phyloP scores from a whole-genome alignment of 2,113 vertebrate species.

The Melanocharis versteri region DNA sequence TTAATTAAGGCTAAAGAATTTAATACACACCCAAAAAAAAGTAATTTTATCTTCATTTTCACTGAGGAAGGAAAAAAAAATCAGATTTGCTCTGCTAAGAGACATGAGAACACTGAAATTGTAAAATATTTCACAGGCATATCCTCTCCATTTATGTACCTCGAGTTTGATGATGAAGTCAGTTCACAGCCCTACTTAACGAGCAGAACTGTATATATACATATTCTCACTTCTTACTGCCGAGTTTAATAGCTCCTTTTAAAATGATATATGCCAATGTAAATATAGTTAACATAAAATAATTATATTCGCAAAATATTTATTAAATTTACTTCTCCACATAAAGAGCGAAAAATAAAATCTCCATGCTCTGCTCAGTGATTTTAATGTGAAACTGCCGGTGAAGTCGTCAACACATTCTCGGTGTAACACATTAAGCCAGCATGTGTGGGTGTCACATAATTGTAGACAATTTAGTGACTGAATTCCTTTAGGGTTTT shows the following conservation, averaged over 20 bases:
- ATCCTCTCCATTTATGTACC: neutral
- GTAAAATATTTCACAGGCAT: neutral
- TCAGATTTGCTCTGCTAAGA: neutral
- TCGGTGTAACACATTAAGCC: neutral
- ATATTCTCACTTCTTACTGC: neutral
- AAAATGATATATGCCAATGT: neutral
- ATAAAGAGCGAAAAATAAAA: neutral
- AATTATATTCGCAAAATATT: conserved; percentile 18
- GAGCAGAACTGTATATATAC: neutral
- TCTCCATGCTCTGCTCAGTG: neutral
- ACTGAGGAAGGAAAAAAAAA: accelerated
- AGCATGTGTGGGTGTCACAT: neutral
- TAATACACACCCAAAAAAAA: accelerated
- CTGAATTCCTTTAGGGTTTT: conserved; percentile 43
- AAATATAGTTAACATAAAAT: conserved; percentile 30
- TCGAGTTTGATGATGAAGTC: neutral
- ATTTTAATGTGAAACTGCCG: conserved; percentile 8
- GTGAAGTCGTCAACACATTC: neutral
- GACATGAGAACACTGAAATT: neutral
- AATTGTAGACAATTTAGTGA: conserved; percentile 38
- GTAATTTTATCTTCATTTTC: neutral
- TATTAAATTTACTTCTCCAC: neutral
- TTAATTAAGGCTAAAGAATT: neutral
- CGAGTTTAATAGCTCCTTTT: neutral
- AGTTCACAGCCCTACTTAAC: neutral